phyloP scores from a whole-genome alignment of 2,888 invertebrate genomes.

The Hecatera dysodea region DNA sequence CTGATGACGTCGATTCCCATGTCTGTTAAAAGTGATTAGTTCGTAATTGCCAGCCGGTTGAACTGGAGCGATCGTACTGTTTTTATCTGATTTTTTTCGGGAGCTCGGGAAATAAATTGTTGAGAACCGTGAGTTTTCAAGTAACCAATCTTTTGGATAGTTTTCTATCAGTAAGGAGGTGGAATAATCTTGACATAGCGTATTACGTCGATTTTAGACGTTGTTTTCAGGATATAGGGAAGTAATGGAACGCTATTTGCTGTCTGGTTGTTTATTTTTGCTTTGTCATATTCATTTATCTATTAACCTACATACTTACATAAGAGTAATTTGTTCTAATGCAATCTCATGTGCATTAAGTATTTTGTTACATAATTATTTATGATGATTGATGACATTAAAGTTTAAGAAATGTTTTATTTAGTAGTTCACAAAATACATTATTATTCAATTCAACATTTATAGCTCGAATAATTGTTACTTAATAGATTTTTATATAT shows the following conservation, averaged over 20 bases:
- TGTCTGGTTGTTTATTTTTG: slow-evolving; percentile 34
- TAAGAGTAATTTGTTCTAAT: slow-evolving; percentile 42
- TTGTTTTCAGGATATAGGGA: slow-evolving; percentile 31
- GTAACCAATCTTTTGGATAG: slow-evolving; percentile 54
- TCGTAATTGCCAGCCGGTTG: slow-evolving; percentile 63
- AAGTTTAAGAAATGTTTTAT: slow-evolving; percentile 11
- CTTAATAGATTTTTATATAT: slow-evolving; percentile 32
- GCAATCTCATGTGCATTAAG: slow-evolving; percentile 35
- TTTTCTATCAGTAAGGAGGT: slow-evolving; percentile 45
- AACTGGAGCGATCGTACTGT: slow-evolving; percentile 57
- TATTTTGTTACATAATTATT: slow-evolving; percentile 34
- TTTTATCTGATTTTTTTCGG: slow-evolving; percentile 60
- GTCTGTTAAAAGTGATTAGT: slow-evolving; percentile 76
- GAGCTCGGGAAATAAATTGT: slow-evolving; percentile 57
- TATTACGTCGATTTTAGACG: slow-evolving; percentile 34
- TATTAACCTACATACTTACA: slow-evolving; percentile 47
- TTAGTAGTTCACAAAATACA: slow-evolving; percentile 1
- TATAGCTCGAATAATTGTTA: slow-evolving; percentile 38
- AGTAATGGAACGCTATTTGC: slow-evolving; percentile 31
- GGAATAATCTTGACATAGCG: slow-evolving; percentile 35
- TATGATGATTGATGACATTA: not conserved
- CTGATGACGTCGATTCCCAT: slow-evolving; percentile 79
- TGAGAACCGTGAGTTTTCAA: slow-evolving; percentile 55
- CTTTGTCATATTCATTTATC: slow-evolving; percentile 26
- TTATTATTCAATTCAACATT: slow-evolving; percentile 22